phyloP scores from a whole-genome alignment of 2,888 invertebrate species.

The Dicroscelio sp. region DNA sequence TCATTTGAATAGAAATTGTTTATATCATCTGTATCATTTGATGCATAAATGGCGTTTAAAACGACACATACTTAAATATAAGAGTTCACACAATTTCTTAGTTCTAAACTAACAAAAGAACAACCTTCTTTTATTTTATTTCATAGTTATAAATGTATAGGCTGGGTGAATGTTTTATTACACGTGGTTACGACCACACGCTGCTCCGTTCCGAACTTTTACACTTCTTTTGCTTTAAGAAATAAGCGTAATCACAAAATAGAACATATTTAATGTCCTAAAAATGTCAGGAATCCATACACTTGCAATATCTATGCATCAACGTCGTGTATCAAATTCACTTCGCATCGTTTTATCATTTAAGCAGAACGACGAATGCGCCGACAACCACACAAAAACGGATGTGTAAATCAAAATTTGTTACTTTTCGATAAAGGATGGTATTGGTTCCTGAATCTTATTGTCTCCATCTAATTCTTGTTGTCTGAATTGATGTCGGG shows the following conservation, averaged over 20 bases:
- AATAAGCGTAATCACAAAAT: constrained; percentile 24
- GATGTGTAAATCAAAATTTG: constrained; percentile 65
- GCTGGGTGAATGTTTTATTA: not conserved
- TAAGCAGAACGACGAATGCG: constrained; percentile 28
- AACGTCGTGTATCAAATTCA: constrained; percentile 45
- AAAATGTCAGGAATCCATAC: constrained; percentile 70
- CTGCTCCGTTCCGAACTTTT: not conserved
- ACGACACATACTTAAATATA: not conserved
- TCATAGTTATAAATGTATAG: not conserved
- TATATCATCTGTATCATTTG: not conserved
- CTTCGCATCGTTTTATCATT: constrained; percentile 54
- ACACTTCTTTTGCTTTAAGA: constrained; percentile 8
- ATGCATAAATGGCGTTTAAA: not conserved
- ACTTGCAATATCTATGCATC: constrained; percentile 35
- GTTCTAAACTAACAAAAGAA: constrained; percentile 31
- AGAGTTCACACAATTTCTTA: constrained; percentile 31
- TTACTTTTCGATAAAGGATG: constrained; percentile 69
- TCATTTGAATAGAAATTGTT: too few relatives aligned
- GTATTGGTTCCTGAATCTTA: constrained; percentile 77
- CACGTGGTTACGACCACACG: not conserved
- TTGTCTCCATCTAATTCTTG: constrained; percentile 73
- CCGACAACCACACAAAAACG: constrained; percentile 12
- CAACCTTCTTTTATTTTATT: constrained; percentile 33
- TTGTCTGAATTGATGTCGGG: constrained; percentile 79
- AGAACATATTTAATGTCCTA: constrained; percentile 55